These are phyloP conservation scores for Dione vanillae DNA, from an alignment of 2,888 invertebrate species.

Conservation along the genomic window DNA sequence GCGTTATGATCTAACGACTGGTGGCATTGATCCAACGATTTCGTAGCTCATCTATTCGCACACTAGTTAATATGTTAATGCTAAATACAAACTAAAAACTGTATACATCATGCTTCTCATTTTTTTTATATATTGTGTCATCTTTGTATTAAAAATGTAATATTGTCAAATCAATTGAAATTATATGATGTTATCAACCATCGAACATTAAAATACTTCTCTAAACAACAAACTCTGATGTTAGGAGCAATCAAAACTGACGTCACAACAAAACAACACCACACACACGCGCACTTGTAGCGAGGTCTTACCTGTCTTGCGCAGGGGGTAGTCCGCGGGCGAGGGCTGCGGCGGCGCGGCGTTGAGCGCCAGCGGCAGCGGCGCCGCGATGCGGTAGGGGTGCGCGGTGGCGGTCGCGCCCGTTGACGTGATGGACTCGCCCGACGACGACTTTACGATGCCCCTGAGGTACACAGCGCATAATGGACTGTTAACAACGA, in stretches of 20 bases:
- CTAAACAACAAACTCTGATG: background rate
- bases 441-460: slow-evolving; percentile 87
- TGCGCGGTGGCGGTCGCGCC: slow-evolving; percentile 85
- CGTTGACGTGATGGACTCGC: slow-evolving; percentile 85
- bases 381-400: slow-evolving; percentile 88
- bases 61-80: slow-evolving; percentile 23
- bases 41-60: slow-evolving; percentile 6
- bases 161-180: background rate
- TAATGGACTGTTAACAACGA: background rate
- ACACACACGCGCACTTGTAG: background rate
- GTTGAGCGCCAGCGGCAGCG: slow-evolving; percentile 73
- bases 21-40: slow-evolving; percentile 22
- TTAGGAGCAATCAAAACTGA: slow-evolving; percentile 23
- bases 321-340: slow-evolving; percentile 92
- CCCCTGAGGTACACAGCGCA: too few relatives aligned
- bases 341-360: slow-evolving; percentile 69
- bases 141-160: background rate
- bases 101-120: slow-evolving; percentile 20
- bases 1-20: too few relatives aligned
- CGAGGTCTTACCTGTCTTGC: slow-evolving; percentile 93
- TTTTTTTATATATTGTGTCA: too few relatives aligned
- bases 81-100: slow-evolving; percentile 5
- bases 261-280: slow-evolving; percentile 3
- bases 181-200: background rate
- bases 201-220: background rate